Base-by-base conservation (phyloP, 2,888 invertebrate genomes). In the Machimus atricapillus region DNA sequence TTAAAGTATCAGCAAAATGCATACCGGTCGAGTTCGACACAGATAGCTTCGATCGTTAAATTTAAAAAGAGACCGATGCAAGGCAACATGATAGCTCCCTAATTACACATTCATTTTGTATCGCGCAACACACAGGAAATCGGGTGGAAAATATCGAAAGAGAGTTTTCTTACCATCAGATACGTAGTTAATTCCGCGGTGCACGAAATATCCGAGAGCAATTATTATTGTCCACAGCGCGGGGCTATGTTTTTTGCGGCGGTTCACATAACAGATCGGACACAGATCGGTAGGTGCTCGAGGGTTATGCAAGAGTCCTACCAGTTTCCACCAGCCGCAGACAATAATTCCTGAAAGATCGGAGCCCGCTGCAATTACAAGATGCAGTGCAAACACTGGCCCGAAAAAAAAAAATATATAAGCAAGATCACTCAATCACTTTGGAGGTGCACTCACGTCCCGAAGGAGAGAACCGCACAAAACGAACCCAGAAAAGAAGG, bases 191-290 rank as follows among this genome's bases (percentile, higher is more conserved):
- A 43, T 56, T 52, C 31, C 56, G 52, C 81, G 37, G 27, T 56
- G 37, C 81, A 81, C 81, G 81, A 81, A 79, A 52, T 81, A 81
- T 81, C 58, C 81, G 56, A 81, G 56, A 27, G 34, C 56, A 81
- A 56, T 81, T 81, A 81, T 81, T 81, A 81, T 81, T 81, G 81
- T 81, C 81, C 81, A 81, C 81, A 81, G 40, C 40, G n/a, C 40
- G n/a, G 31, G 16, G 23, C 23, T 52, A 27, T 31, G 81, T 81
- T 66, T n/a, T 52, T 7, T 56, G 81, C 56, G 34, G 16, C 56
- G 52, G 56, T 19, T 78, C 78, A 78, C 78, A 78, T 81, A 81
- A 56, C 81, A 56, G 16, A 52, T n/a, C 43, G 78, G 78, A 23
- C 43, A 23, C 40, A 78, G 37, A 78, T 40, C 16, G 43, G 43